phyloP scores from a whole-genome alignment of 2,113 vertebrate genomes.

The Prunella himalayana region DNA sequence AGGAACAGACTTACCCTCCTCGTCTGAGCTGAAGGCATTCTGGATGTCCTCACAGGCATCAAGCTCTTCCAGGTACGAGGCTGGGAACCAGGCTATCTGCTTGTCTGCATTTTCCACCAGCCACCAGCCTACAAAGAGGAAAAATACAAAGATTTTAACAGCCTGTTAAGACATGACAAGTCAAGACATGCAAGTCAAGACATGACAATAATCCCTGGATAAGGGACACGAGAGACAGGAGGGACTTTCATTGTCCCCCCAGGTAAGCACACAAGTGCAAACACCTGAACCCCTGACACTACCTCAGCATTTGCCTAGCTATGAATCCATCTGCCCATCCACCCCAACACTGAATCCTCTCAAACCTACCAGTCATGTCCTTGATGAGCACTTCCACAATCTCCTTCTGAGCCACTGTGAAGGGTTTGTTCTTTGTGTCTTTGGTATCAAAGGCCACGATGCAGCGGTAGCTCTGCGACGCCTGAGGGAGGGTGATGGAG shows the following conservation, averaged over 20 bases:
- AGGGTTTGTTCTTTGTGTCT: slow-evolving; percentile 79
- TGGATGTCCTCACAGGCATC: background rate
- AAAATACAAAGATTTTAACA: background rate
- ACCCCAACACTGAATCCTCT: background rate
- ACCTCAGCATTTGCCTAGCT: rapidly evolving
- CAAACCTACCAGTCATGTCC: slow-evolving; percentile 79
- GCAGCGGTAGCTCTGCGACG: slow-evolving; percentile 78
- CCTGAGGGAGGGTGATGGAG: slow-evolving; percentile 70
- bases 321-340: background rate
- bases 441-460: slow-evolving; percentile 82
- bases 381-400: slow-evolving; percentile 85
- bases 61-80: slow-evolving; percentile 80
- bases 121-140: slow-evolving; percentile 87
- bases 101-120: slow-evolving; percentile 85
- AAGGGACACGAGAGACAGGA: background rate
- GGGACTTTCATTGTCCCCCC: background rate
- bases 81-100: slow-evolving; percentile 92
- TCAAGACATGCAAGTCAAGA: background rate
- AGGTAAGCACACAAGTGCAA: background rate
- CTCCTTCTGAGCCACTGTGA: slow-evolving; percentile 72
- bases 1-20: slow-evolving; percentile 12
- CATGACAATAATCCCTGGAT: background rate
- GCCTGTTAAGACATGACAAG: too few species aligned
- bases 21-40: background rate
- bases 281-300: rapidly evolving